Percentiles rank a stretch among this genome's conserved stretches.
phyloP scores from a whole-genome alignment of 2,888 invertebrate species.

The Latrodectus hesperus region DNA sequence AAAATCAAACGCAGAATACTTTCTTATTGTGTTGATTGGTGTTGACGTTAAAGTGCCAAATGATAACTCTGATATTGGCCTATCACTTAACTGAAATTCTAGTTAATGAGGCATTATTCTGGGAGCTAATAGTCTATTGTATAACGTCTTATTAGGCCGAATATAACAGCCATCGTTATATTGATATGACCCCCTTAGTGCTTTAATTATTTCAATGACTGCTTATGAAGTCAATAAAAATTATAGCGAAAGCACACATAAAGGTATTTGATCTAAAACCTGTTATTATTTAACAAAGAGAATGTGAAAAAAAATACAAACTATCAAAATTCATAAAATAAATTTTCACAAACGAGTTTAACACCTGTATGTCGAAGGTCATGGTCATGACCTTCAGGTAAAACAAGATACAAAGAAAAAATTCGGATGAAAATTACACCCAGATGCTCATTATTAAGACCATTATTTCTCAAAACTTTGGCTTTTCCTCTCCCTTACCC shows the following conservation, averaged over 20 bases:
- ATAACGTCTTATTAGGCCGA: too few species aligned
- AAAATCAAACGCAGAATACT: too few species aligned
- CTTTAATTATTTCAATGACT: too few species aligned
- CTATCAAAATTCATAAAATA: constrained; percentile 14
- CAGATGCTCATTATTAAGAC: constrained; percentile 55
- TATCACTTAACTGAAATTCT: too few species aligned
- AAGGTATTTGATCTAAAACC: constrained; percentile 47
- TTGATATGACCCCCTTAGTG: constrained; percentile 10
- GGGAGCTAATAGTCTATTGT: not conserved
- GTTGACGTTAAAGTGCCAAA: too few species aligned
- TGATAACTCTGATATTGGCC: too few species aligned
- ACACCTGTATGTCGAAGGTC: constrained; percentile 53
- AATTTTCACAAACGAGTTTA: constrained; percentile 54
- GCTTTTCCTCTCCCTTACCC: constrained; percentile 18
- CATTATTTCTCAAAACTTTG: constrained; percentile 43
- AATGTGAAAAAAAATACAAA: constrained; percentile 7
- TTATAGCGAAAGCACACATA: not conserved
- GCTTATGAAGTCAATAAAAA: not conserved
- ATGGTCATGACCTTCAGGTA: constrained; percentile 50
- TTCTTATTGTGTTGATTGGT: too few species aligned
- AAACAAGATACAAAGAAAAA: constrained; percentile 30
- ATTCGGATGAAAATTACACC: constrained; percentile 28
- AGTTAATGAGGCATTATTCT: too few species aligned
- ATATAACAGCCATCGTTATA: not conserved
- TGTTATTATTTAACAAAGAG: constrained; percentile 55